These are phyloP conservation scores for Megaptera novaeangliae DNA, from an alignment of 2,113 vertebrate genomes.

Conservation along the genomic window DNA sequence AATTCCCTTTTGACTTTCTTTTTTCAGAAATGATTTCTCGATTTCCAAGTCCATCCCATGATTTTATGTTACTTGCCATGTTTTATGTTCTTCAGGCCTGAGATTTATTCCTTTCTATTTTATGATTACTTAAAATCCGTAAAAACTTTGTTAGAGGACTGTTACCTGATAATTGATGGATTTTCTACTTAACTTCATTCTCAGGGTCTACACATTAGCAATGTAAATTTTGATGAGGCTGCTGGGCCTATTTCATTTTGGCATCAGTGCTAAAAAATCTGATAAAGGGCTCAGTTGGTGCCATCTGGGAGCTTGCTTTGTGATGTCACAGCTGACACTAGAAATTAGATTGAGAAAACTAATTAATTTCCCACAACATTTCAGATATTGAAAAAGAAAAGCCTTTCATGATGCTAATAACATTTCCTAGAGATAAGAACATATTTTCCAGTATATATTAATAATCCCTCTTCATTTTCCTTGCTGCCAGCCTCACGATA, in stretches of 20 bases:
- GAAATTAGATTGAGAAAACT: constrained; percentile 50
- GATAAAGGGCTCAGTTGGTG: neutral
- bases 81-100: neutral
- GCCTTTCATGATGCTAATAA: neutral
- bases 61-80: neutral
- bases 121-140: neutral
- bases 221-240: neutral
- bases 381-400: neutral
- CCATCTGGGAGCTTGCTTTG: constrained; percentile 43
- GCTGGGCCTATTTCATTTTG: neutral
- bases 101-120: neutral
- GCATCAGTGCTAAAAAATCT: neutral
- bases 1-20: neutral
- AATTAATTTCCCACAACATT: constrained; percentile 33
- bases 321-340: constrained; percentile 46
- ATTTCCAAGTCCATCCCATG: neutral
- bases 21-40: neutral
- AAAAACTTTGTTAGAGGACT: neutral
- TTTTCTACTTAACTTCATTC: constrained; percentile 27
- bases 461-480: neutral
- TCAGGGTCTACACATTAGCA: neutral
- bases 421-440: neutral
- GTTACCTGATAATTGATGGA: neutral
- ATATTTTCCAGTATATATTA: neutral
- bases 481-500: neutral